Evolutionary conservation across 2,888 invertebrate species (phyloP), one percentile per base, ranked within the genome.

Genomic region (Eledona agricola): DNA sequence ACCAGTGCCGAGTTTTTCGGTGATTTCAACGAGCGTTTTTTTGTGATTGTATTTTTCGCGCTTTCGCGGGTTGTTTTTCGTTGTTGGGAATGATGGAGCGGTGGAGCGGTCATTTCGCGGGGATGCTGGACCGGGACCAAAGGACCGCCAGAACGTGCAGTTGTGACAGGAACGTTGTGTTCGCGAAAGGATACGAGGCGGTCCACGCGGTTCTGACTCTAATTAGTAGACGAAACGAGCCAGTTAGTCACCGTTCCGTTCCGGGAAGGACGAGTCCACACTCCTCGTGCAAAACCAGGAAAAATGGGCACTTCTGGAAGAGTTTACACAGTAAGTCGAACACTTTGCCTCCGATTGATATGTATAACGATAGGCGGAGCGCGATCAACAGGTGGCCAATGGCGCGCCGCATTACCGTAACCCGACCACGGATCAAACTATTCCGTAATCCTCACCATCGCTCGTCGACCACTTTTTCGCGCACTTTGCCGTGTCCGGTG

Each of bases 351-450:
- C 20, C 42, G 59, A 55, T 62, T 58, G 59, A 59, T 63, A 57
- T 58, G 52, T 63, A 59, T 54, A 65, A 66, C 64, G 59, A 69
- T 63, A 67, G 73, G 72, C 72, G 72, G 71, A 64, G 71, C n/a
- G 43, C 59, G 55, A 54, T 64, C 74, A 72, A 75, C 73, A 73
- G 70, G 72, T 73, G 73, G 71, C 73, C 73, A 74, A 73, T 73
- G 60, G 62, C 58, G 47, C 25, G 38, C 47, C 50, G 45, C 28
- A 28, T 43, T 22, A 37, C 47, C 34, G 28, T 49, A 53, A 56
- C 37, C 59, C 34, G 47, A 46, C 46, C 55, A 40, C 55, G 56
- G 42, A 61, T 61, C 59, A 56, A 60, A 61, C 60, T 56, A 37
- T 52, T 49, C 42, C 55, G 53, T 55, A 58, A 47, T 51, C 42